These are phyloP conservation scores for Macropus fuliginosus DNA, from an alignment of 2,797 vertebrate genomes.

Conservation along the genomic window DNA sequence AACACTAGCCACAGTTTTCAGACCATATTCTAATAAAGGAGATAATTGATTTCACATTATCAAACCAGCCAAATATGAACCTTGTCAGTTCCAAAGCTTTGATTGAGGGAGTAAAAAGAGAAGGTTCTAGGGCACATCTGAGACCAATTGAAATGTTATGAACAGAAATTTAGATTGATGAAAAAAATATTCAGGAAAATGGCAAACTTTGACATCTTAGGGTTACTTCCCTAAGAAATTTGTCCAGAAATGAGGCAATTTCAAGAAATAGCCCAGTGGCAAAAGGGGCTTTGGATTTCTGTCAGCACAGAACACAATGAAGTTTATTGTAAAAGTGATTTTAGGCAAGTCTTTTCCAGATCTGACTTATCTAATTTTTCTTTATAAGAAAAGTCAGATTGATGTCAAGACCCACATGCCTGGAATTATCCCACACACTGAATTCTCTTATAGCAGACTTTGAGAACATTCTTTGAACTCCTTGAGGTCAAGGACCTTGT, in stretches of 20 bases:
- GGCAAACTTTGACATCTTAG: neutral
- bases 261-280: neutral
- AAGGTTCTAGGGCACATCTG: neutral
- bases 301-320: neutral
- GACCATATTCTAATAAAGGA: neutral
- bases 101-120: neutral
- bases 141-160: neutral
- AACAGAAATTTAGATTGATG: neutral
- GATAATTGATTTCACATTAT: neutral
- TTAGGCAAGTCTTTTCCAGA: neutral
- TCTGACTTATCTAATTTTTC: constrained; percentile 25
- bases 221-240: constrained; percentile 28
- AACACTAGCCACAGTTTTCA: neutral
- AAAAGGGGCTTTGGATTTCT: neutral
- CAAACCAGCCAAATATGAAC: neutral
- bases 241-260: too few relatives aligned
- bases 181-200: neutral
- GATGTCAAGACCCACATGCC: constrained; percentile 53
- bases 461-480: neutral
- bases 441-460: constrained; percentile 28
- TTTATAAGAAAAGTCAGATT: constrained; percentile 53
- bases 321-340: neutral
- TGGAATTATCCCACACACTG: constrained; percentile 58
- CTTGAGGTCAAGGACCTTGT: neutral
- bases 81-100: neutral